Percentiles rank a stretch among this genome's conserved stretches.
Conservation (phyloP, 2,113 vertebrate genomes). For the Maccullochella peelii region DNA sequence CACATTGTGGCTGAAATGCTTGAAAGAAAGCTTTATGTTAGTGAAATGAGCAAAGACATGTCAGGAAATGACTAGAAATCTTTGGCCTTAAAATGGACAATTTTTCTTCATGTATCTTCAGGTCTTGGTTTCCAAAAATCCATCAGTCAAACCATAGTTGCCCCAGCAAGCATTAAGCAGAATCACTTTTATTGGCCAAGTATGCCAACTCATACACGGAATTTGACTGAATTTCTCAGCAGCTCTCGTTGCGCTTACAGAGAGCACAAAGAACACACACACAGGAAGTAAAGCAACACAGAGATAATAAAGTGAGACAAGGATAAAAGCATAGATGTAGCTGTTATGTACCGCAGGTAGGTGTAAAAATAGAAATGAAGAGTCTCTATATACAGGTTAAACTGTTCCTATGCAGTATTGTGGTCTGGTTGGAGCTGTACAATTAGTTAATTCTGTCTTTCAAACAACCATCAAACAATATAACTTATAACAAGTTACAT, state of each 20-base stretch:
- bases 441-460: not conserved
- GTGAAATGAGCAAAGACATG: not conserved
- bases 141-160: not conserved
- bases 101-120: not conserved
- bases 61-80: not conserved
- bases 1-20: not conserved
- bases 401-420: not conserved
- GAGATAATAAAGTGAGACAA: constrained; percentile 32
- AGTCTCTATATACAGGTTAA: not conserved
- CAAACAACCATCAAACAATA: not conserved
- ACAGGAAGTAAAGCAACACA: constrained; percentile 31
- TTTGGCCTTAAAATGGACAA: not conserved
- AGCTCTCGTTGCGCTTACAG: not conserved
- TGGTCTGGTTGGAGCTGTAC: not conserved
- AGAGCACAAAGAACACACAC: not conserved
- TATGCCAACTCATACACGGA: not conserved
- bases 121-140: not conserved
- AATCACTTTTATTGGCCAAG: not conserved
- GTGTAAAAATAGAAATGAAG: constrained; percentile 30
- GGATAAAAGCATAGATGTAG: constrained; percentile 18
- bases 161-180: not conserved
- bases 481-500: too few species aligned
- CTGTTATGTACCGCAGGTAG: not conserved
- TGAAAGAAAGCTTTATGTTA: not conserved
- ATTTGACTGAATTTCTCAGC: not conserved